Base-by-base conservation (phyloP, 2,797 vertebrate species). In the Morelia viridis region DNA sequence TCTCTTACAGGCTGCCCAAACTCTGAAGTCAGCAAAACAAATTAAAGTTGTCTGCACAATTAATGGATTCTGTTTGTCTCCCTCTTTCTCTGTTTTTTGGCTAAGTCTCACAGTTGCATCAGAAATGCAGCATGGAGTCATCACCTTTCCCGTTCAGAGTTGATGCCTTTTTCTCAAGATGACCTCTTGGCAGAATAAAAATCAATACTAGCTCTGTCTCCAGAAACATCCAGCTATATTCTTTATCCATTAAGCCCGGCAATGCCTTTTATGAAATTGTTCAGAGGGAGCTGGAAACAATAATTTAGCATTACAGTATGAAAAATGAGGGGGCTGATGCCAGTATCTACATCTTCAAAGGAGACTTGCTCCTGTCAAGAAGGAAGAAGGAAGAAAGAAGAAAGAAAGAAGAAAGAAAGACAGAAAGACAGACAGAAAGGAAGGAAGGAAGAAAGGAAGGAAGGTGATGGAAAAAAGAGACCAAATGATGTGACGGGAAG, bases 211-310 rank as follows among this genome's bases (percentile, higher is more conserved):
- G 84, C 91, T 96, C 92, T 65, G 28, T 93, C 94, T 95, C 84
- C 92, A 94, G 90, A 87, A 92, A 95, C 35, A 6, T 28, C 91
- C 12, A 28, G n/a, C 71, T 93, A 19, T 93, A 94, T 92, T 93
- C 94, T 92, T 93, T 91, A 94, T 89, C 92, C 91, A 95, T 93
- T 94, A 96, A 94, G 91, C 53, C 57, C 88, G 90, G 91, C 88
- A 91, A 85, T 53, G 95, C 91, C 95, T 96, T 94, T 95, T 94
- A 96, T 85, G 90, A 96, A 96, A 97, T 94, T 15, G 90, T 87
- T 58, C 15, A 86, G 89, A 95, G 89, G 91, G 94, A 94, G 92
- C 94, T 90, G 46, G 92, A 90, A 92, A 88, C 83, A 57, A 68
- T 90, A 68, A 93, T 92, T 91, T 92, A 91, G 92, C 91, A 93